phyloP scores from a whole-genome alignment of 2,888 invertebrate species.

The Thereva nobilitata region DNA sequence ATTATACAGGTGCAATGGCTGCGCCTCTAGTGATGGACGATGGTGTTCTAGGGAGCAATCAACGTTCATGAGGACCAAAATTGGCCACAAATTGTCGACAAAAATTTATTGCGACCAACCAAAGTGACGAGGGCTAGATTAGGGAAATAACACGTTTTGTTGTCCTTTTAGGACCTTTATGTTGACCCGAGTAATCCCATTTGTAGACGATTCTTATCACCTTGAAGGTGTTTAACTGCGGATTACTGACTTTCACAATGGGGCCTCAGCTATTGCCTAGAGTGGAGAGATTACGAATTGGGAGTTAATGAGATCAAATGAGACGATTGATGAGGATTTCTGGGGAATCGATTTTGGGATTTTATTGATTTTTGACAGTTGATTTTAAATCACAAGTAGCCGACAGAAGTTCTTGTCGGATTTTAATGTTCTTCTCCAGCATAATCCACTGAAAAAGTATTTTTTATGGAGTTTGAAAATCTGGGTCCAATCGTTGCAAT shows the following conservation, averaged over 20 bases:
- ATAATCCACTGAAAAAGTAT: no score
- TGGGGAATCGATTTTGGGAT: no score
- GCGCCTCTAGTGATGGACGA: not conserved
- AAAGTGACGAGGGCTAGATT: constrained; percentile 32
- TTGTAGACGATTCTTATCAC: constrained; percentile 27
- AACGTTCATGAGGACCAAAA: not conserved
- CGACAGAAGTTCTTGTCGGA: no score
- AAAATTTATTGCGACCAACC: constrained; percentile 30
- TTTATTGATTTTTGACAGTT: no score
- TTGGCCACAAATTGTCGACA: constrained; percentile 26
- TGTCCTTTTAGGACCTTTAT: constrained; percentile 6
- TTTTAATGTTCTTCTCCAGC: no score
- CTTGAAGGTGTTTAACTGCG: constrained; percentile 15
- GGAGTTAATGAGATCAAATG: constrained; percentile 13
- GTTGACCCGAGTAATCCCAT: constrained; percentile 7
- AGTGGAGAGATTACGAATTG: constrained; percentile 14
- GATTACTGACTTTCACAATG: constrained; percentile 10
- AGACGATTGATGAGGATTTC: no score
- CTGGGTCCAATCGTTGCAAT: no score
- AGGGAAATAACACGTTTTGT: constrained; percentile 15
- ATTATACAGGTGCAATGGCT: constrained; percentile 26
- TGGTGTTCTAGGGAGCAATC: not conserved
- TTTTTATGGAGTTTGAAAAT: no score
- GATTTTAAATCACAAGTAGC: no score
- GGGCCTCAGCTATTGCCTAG: not conserved